A percentile compares a stretch with the other conserved stretches of the same genome.
These are phyloP conservation scores for Thecophora atra DNA, from an alignment of 2,888 invertebrate species.

Conservation along the genomic window DNA sequence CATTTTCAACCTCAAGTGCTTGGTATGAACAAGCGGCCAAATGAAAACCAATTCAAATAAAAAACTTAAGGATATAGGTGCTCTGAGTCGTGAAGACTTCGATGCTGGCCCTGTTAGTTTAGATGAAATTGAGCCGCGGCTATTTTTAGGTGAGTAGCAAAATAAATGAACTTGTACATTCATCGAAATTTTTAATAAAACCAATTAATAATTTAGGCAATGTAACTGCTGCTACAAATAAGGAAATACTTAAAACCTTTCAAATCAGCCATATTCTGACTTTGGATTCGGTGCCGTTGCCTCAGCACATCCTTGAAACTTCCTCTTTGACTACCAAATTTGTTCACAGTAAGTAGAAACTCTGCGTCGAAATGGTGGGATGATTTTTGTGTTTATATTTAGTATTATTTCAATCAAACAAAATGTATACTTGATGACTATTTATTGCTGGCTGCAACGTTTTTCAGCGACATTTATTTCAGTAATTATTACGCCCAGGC, in stretches of 20 bases:
- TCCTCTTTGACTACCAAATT: slow-evolving; percentile 76
- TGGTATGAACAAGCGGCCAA: neutral
- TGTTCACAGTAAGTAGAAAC: slow-evolving; percentile 72
- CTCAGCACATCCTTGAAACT: slow-evolving; percentile 75
- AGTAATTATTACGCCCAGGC: too few species aligned
- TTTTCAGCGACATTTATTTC: too few species aligned
- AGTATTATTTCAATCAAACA: too few species aligned
- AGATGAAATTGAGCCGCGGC: slow-evolving; percentile 62
- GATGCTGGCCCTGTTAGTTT: slow-evolving; percentile 66
- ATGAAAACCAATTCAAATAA: slow-evolving; percentile 38
- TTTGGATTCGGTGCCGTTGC: slow-evolving; percentile 84
- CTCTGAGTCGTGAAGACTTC: slow-evolving; percentile 62
- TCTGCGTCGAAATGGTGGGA: neutral
- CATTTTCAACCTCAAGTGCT: neutral
- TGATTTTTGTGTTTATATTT: too few species aligned
- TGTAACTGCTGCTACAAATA: slow-evolving; percentile 80
- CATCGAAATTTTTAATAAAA: neutral
- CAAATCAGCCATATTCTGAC: slow-evolving; percentile 83
- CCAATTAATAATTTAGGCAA: slow-evolving; percentile 71
- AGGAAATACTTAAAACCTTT: slow-evolving; percentile 72
- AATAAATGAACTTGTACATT: slow-evolving; percentile 16
- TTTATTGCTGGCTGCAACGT: too few species aligned
- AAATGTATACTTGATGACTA: too few species aligned
- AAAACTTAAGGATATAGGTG: slow-evolving; percentile 46
- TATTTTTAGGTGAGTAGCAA: slow-evolving; percentile 58